Percentiles rank a stretch among this genome's conserved stretches.
phyloP scores from a whole-genome alignment of 2,113 vertebrate species.

The Piaya cayana region DNA sequence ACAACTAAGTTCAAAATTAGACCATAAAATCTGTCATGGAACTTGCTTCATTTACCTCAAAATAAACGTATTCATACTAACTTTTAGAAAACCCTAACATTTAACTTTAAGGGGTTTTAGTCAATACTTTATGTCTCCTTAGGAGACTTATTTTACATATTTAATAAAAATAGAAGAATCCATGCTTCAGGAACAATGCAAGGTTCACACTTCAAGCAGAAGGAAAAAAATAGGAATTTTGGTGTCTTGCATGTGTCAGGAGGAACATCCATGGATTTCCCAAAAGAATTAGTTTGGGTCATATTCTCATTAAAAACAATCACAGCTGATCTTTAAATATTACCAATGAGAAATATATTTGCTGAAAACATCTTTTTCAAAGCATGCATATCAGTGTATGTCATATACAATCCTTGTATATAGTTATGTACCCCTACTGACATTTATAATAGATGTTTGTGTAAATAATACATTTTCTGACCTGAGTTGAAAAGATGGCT shows the following conservation, averaged over 20 bases:
- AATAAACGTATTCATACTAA: background rate
- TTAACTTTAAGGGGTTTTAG: background rate
- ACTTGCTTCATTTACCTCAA: background rate
- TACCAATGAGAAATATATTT: background rate
- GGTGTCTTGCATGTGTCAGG: background rate
- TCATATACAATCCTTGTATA: background rate
- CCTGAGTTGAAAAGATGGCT: constrained; percentile 97
- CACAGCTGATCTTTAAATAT: background rate
- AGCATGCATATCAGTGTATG: background rate
- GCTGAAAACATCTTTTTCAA: background rate
- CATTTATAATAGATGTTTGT: background rate
- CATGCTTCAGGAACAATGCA: background rate
- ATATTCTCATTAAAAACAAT: background rate
- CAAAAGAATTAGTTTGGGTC: background rate
- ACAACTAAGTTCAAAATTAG: background rate
- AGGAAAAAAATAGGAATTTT: background rate
- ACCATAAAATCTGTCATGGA: background rate
- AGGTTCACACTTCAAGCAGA: background rate
- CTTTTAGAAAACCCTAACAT: background rate
- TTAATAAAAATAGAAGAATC: background rate
- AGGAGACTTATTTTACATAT: background rate
- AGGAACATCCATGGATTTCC: background rate
- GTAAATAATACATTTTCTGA: constrained; percentile 51
- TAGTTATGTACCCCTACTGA: background rate
- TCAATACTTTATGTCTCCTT: background rate